Percentiles rank a stretch among this genome's conserved stretches.
Evolutionary conservation across 2,888 invertebrate species (phyloP).

Genomic region (Pedicia rivosa): DNA sequence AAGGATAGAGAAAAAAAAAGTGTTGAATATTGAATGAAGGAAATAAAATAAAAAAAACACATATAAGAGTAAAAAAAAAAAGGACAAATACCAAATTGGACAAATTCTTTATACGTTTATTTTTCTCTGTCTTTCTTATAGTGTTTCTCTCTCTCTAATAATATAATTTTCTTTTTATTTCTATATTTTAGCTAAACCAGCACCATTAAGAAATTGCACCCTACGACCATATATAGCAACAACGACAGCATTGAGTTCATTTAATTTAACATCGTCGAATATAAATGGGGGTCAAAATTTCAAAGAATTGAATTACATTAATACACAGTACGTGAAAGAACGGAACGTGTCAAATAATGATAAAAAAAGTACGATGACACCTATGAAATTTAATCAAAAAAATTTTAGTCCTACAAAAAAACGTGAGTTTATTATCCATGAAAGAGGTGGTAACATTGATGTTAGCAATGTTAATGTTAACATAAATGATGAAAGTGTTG

Average conservation of each 20-base stretch:
- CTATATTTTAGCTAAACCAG: constrained; percentile 49
- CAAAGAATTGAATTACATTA: constrained; percentile 13
- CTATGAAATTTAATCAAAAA: constrained; percentile 4
- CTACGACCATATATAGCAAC: constrained; percentile 45
- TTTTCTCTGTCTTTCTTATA: too few relatives aligned
- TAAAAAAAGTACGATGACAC: constrained; percentile 7
- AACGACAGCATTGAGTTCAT: constrained; percentile 30
- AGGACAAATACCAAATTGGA: too few relatives aligned
- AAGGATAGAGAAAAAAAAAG: too few relatives aligned
- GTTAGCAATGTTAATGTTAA: too few relatives aligned
- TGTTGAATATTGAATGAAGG: too few relatives aligned
- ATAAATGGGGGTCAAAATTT: constrained; percentile 22
- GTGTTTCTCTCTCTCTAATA: too few relatives aligned
- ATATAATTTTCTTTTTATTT: constrained; percentile 9
- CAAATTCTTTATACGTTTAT: too few relatives aligned
- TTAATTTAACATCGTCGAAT: constrained; percentile 32
- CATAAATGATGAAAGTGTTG: too few relatives aligned
- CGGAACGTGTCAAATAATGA: constrained; percentile 9
- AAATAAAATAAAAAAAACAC: too few relatives aligned
- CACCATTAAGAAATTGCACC: constrained; percentile 73
- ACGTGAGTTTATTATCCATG: constrained; percentile 3
- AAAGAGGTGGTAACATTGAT: too few relatives aligned
- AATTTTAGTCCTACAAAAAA: constrained; percentile 2
- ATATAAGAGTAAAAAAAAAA: too few relatives aligned
- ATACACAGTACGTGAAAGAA: constrained; percentile 12